These are phyloP conservation scores for Ascaphus truei DNA, from an alignment of 2,113 vertebrate species.

Conservation along the genomic window DNA sequence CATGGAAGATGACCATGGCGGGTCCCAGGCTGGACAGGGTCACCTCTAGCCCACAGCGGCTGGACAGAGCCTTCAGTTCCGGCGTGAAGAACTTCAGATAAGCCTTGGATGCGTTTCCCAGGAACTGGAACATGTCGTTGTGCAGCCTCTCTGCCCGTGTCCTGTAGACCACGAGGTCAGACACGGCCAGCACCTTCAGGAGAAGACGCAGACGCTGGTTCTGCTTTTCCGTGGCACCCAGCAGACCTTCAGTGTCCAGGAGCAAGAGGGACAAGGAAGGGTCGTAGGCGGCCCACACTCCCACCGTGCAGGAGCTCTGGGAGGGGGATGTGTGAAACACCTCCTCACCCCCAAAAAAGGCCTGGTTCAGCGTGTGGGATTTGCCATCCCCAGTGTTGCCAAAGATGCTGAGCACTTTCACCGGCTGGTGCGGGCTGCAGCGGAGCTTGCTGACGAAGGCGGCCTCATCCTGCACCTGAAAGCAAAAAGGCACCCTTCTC, in stretches of 20 bases:
- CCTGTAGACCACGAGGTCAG: constrained; percentile 70
- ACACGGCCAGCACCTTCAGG: constrained; percentile 73
- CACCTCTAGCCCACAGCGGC: constrained; percentile 68
- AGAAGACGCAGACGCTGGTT: constrained; percentile 70
- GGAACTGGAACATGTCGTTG: constrained; percentile 78
- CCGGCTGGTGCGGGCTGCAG: constrained; percentile 50
- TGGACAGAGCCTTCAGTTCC: constrained; percentile 65
- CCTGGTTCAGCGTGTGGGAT: constrained; percentile 75
- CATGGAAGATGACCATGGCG: constrained; percentile 69
- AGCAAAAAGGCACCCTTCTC: too few relatives aligned
- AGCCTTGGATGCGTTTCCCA: constrained; percentile 71
- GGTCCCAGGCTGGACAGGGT: constrained; percentile 74
- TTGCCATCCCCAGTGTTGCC: constrained; percentile 81
- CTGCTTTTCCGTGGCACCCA: constrained; percentile 64
- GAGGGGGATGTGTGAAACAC: constrained; percentile 71
- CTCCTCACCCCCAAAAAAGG: constrained; percentile 59
- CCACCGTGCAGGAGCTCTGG: constrained; percentile 71
- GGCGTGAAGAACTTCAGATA: constrained; percentile 73
- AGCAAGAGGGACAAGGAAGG: constrained; percentile 55
- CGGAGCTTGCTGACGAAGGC: constrained; percentile 60
- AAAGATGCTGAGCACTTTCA: constrained; percentile 76
- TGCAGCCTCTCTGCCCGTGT: constrained; percentile 74
- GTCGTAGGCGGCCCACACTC: constrained; percentile 72
- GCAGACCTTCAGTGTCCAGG: constrained; percentile 71
- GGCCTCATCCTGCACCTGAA: constrained; percentile 55